These are phyloP conservation scores for Verasper variegatus DNA, from an alignment of 2,113 vertebrate species.

Conservation along the genomic window DNA sequence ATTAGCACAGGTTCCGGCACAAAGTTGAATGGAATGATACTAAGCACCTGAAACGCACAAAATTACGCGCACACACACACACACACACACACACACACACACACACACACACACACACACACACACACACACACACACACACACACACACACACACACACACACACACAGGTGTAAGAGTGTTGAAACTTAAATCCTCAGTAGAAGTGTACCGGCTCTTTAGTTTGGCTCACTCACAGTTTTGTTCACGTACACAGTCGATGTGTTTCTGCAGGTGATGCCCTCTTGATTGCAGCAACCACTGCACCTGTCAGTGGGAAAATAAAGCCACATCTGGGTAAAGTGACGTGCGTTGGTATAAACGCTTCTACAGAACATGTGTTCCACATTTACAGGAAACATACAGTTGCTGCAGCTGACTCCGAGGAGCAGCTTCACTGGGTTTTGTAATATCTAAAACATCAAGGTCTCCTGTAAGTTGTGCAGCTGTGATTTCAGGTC, in stretches of 20 bases:
- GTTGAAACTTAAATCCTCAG: too few relatives aligned
- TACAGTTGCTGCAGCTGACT: not conserved
- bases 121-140: too few relatives aligned
- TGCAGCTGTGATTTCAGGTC: not conserved
- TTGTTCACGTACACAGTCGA: slow-evolving; percentile 91
- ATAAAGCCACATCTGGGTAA: not conserved
- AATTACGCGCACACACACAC: not conserved
- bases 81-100: too few relatives aligned
- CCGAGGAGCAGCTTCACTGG: too few relatives aligned
- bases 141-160: too few relatives aligned
- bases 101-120: not conserved
- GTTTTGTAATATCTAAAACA: too few relatives aligned
- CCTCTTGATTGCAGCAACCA: slow-evolving; percentile 96
- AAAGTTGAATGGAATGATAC: slow-evolving; percentile 91
- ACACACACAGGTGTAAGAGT: not conserved
- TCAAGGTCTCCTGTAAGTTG: not conserved
- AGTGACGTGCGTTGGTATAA: not conserved
- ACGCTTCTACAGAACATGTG: not conserved
- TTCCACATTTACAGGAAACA: not conserved
- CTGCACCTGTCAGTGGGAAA: slow-evolving; percentile 84
- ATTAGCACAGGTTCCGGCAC: slow-evolving; percentile 91
- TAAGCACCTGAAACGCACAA: slow-evolving; percentile 85
- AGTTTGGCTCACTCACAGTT: slow-evolving; percentile 84
- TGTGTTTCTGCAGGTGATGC: slow-evolving; percentile 90
- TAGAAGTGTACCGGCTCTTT: not conserved